Evolutionary conservation across 2,797 vertebrate species (phyloP), one percentile per base, ranked within the genome.

Genomic region (Spondyliosoma cantharus): DNA sequence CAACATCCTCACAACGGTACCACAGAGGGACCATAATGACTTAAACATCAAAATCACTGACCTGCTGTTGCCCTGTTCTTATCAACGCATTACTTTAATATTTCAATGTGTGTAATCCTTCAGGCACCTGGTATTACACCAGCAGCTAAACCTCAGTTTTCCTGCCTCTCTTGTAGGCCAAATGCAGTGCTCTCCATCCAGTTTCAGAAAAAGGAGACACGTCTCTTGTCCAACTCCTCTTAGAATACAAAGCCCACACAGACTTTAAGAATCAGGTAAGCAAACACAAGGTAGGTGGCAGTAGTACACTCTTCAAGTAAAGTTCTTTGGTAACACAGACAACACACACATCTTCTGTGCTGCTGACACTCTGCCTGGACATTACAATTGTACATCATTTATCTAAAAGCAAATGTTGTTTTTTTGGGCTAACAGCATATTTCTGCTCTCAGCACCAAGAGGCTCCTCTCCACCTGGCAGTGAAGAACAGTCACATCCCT

Each of bases 391-490:
- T 65, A 58, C 53, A 60, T 11, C 29, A 59, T 56, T 74, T 43
- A 20, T 63, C 25, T 22, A 6, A 58, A 11, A 45, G 16, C 32
- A 16, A 72, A 56, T 4, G 37, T 19, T 37, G 0, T 45, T 20
- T 60, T 62, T 63, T 46, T 12, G 4, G 48, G 24, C 52, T 68
- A 63, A 71, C n/a, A 43, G 16, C 9, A 48, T 71, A 61, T 43
- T 85, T 82, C 63, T 73, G 46, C 86, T 79, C 87, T 81, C 90
- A 98, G 97, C 84, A 95, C 62, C 92, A 94, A 70, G 94, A 95
- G 70, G 91, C 96, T 43, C 92, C 96, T 74, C 94, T 98, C 72
- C 96, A 97, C 89, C 91, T 97, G 85, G 96, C 97, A 19, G 93
- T 98, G 82, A 93, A 89, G 76, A 94, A 91, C 88, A 94, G 94